phyloP scores from a whole-genome alignment of 2,113 vertebrate species.

The Thermophis baileyi region DNA sequence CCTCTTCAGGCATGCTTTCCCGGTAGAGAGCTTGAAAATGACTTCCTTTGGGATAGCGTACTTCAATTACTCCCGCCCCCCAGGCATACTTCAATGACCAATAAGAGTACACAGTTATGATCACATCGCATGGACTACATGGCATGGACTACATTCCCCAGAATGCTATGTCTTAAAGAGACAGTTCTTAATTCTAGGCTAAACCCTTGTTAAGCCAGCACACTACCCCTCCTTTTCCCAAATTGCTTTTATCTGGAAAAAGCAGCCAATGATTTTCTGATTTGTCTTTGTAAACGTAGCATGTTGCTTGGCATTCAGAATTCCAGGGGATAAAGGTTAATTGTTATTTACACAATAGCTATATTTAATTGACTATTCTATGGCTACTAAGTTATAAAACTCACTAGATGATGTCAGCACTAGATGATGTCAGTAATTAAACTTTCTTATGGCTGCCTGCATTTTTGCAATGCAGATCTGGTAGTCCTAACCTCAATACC shows the following conservation, averaged over 20 bases:
- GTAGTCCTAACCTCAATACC: background rate
- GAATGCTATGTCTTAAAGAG: too few relatives aligned
- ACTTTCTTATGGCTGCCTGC: background rate
- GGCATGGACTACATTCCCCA: too few relatives aligned
- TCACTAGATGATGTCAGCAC: background rate
- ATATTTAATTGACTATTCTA: background rate
- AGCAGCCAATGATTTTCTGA: background rate
- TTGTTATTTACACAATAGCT: background rate
- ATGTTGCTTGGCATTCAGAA: background rate
- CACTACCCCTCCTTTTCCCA: background rate
- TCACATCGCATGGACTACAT: too few relatives aligned
- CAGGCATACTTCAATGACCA: too few relatives aligned
- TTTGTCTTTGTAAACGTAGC: background rate
- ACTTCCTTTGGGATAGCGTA: too few relatives aligned
- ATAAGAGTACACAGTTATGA: too few relatives aligned
- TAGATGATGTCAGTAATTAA: background rate
- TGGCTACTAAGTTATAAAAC: background rate
- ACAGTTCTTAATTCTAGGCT: too few relatives aligned
- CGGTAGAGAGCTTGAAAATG: too few relatives aligned
- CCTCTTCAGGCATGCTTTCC: too few relatives aligned
- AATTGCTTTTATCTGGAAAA: background rate
- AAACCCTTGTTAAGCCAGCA: too few relatives aligned
- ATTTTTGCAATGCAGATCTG: background rate
- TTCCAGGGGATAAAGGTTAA: background rate
- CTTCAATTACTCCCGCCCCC: too few relatives aligned